phyloP scores from a whole-genome alignment of 2,888 invertebrate genomes.

The Stenodema calcarata region DNA sequence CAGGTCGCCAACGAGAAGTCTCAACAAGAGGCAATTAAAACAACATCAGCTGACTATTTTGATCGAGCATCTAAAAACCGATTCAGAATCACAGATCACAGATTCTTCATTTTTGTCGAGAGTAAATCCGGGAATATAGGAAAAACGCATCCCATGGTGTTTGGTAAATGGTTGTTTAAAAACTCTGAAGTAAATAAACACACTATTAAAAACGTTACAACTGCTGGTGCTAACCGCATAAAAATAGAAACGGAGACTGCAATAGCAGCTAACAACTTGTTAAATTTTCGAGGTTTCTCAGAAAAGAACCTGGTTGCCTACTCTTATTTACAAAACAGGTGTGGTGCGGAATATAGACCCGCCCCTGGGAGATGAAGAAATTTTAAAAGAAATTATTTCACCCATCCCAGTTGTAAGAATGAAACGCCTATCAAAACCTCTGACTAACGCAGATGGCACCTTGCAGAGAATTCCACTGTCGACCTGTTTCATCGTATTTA shows the following conservation, averaged over 20 bases:
- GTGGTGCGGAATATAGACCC: too few relatives aligned
- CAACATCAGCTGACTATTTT: background rate
- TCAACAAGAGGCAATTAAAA: too few relatives aligned
- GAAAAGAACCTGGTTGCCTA: too few relatives aligned
- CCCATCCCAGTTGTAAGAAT: background rate
- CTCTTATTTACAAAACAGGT: background rate
- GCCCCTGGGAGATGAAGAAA: too few relatives aligned
- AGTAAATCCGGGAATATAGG: background rate
- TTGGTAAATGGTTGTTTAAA: background rate
- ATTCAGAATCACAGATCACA: background rate
- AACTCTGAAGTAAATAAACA: background rate
- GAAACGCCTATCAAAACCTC: background rate
- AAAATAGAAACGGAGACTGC: background rate
- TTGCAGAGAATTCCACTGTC: background rate
- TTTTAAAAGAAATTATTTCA: background rate
- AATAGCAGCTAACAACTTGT: background rate
- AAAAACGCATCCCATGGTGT: too few relatives aligned
- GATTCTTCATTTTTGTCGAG: background rate
- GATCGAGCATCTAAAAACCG: background rate
- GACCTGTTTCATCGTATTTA: background rate
- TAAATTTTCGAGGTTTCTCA: background rate
- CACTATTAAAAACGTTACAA: background rate
- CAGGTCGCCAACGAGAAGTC: too few relatives aligned
- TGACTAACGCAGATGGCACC: background rate
- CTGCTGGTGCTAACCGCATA: background rate